Percentiles rank a stretch among this genome's conserved stretches.
Conservation (phyloP, 2,888 invertebrate species). For the Rotaria socialis region DNA sequence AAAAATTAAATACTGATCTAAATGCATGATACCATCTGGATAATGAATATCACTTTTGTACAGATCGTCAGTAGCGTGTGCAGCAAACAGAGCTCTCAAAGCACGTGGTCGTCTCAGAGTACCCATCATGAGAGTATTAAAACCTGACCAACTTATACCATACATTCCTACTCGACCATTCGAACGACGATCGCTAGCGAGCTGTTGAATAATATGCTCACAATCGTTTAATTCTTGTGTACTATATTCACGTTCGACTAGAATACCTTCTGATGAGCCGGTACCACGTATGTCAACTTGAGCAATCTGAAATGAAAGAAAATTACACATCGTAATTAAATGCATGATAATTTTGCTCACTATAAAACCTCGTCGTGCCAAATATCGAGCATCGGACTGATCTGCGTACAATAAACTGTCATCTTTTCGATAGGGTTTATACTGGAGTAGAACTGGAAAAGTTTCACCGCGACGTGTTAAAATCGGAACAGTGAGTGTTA, state of each 20-base stretch:
- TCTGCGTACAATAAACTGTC: neutral
- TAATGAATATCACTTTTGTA: neutral
- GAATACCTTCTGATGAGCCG: neutral
- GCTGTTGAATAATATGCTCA: neutral
- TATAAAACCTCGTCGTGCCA: neutral
- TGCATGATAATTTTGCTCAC: neutral
- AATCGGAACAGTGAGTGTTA: neutral
- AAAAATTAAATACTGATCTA: neutral
- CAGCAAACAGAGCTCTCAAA: neutral
- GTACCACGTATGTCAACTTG: conserved; percentile 15
- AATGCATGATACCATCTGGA: neutral
- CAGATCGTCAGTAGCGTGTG: neutral
- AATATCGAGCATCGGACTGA: neutral
- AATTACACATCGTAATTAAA: no score
- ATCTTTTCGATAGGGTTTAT: conserved; percentile 2
- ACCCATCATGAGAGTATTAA: neutral
- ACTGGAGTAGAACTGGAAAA: neutral
- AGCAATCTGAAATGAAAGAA: neutral
- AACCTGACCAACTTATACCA: neutral
- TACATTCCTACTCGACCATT: neutral
- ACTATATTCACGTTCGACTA: neutral
- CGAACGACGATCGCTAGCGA: neutral
- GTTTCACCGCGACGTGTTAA: neutral
- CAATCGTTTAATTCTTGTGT: neutral
- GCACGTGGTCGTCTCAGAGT: neutral